Percentiles rank a stretch among this genome's conserved stretches.
Conservation (phyloP, 1,140 invertebrate species). For the Contarinia nasturtii region DNA sequence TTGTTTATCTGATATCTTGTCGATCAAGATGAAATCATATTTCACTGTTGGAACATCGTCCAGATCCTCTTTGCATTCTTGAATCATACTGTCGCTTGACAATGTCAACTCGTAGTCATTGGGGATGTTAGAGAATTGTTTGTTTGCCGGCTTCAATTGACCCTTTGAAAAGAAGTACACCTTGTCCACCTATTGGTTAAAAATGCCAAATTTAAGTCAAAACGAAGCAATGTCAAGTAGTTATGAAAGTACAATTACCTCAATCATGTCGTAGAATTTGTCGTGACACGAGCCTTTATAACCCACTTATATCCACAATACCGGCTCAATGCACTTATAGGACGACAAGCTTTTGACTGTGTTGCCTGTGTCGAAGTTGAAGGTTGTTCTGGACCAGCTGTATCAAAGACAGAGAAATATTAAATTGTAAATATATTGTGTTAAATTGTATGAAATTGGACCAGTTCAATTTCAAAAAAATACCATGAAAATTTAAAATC, state of each 20-base stretch:
- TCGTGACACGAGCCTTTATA: conserved; percentile 85
- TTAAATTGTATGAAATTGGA: too few relatives aligned
- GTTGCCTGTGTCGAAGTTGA: too few relatives aligned
- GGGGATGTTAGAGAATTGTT: conserved; percentile 62
- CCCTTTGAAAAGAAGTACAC: conserved; percentile 77
- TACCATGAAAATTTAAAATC: too few relatives aligned
- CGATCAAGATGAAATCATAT: conserved; percentile 68
- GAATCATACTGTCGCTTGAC: conserved; percentile 55
- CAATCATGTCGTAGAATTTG: conserved; percentile 75
- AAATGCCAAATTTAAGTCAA: too few relatives aligned
- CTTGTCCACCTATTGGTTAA: conserved; percentile 60
- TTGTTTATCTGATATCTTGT: conserved; percentile 44
- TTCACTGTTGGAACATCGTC: conserved; percentile 53
- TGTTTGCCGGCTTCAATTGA: conserved; percentile 77
- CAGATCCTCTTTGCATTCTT: conserved; percentile 45
- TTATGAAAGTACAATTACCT: conserved; percentile 33
- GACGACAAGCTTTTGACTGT: too few relatives aligned
- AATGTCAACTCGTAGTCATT: conserved; percentile 96
- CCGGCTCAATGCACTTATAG: conserved; percentile 65
- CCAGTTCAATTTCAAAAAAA: too few relatives aligned
- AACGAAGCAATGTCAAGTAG: too few relatives aligned
- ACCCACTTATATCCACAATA: conserved; percentile 92
- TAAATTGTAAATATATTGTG: too few relatives aligned
- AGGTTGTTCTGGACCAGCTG: too few relatives aligned
- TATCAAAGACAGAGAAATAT: too few relatives aligned